A percentile compares a stretch with the other conserved stretches of the same genome.
phyloP scores from a whole-genome alignment of 2,113 vertebrate genomes.

The Abramis brama region DNA sequence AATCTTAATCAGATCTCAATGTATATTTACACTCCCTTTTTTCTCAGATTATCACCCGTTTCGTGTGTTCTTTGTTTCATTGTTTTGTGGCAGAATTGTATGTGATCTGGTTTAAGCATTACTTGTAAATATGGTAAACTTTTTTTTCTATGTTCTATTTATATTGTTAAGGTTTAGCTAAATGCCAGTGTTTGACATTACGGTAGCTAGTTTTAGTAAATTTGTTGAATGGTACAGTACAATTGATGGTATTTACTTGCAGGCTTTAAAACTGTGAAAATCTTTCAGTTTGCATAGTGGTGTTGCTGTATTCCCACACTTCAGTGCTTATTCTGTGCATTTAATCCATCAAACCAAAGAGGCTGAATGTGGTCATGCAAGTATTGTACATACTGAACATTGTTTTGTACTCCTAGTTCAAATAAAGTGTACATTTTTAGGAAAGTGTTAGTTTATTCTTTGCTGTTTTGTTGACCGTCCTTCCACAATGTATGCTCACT shows the following conservation, averaged over 20 bases:
- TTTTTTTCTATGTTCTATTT: conserved; percentile 73
- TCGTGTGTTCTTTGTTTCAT: background rate
- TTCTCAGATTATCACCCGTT: background rate
- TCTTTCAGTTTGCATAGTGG: conserved; percentile 49
- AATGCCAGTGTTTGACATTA: conserved; percentile 41
- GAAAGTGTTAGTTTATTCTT: conserved; percentile 53
- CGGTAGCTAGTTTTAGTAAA: conserved; percentile 56
- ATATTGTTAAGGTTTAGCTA: conserved; percentile 68
- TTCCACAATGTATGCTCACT: background rate
- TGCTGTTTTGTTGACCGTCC: conserved; percentile 24
- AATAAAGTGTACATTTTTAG: conserved; percentile 91
- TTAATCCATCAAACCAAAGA: conserved; percentile 88
- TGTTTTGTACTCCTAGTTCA: conserved; percentile 92
- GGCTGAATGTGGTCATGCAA: conserved; percentile 79
- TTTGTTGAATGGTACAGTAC: conserved; percentile 52
- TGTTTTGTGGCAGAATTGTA: conserved; percentile 9
- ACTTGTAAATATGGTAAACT: conserved; percentile 61
- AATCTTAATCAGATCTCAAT: background rate
- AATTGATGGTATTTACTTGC: conserved; percentile 65
- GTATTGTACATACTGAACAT: conserved; percentile 95
- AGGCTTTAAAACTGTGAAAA: conserved; percentile 45
- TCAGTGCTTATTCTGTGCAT: conserved; percentile 8
- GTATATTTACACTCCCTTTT: background rate
- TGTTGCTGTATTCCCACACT: conserved; percentile 12
- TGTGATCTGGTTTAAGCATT: conserved; percentile 23